Evolutionary conservation across 64 coral and sea anemone species (phyloP).

Genomic region (Platygyra sinensis): DNA sequence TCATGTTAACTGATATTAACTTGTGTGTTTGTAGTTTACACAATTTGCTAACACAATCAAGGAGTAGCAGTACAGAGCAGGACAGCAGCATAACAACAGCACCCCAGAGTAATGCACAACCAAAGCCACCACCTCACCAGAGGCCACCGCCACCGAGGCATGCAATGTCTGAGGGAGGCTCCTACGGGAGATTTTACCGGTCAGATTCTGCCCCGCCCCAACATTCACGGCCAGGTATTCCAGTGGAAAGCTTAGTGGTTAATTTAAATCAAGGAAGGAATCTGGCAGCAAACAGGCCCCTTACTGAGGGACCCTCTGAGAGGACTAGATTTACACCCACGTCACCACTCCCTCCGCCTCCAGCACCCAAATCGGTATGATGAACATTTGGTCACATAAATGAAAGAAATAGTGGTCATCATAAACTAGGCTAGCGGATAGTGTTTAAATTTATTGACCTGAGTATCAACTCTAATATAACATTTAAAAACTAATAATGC

Average conservation of each 20-base stretch:
- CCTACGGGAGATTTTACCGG: slow-evolving; percentile 34
- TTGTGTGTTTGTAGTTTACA: slow-evolving; percentile 54
- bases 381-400: too few species aligned
- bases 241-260: slow-evolving; percentile 38
- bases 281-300: neutral
- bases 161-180: neutral
- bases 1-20: neutral
- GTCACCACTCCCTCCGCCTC: slow-evolving; percentile 75
- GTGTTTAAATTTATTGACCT: too few species aligned
- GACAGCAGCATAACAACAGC: slow-evolving; percentile 8
- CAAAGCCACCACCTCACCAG: slow-evolving; percentile 23
- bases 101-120: neutral
- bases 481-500: too few species aligned
- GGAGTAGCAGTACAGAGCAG: slow-evolving; percentile 47
- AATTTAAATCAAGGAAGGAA: slow-evolving; percentile 35
- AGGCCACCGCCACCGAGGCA: slow-evolving; percentile 14
- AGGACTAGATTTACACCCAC: slow-evolving; percentile 29
- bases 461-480: too few species aligned
- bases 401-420: too few species aligned
- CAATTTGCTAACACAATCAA: slow-evolving; percentile 76
- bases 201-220: slow-evolving; percentile 78
- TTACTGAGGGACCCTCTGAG: neutral
- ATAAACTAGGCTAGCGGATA: too few species aligned
- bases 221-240: neutral
- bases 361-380: slow-evolving; percentile 86